phyloP scores from a whole-genome alignment of 2,888 invertebrate genomes.

The Epinotia brunnichana region DNA sequence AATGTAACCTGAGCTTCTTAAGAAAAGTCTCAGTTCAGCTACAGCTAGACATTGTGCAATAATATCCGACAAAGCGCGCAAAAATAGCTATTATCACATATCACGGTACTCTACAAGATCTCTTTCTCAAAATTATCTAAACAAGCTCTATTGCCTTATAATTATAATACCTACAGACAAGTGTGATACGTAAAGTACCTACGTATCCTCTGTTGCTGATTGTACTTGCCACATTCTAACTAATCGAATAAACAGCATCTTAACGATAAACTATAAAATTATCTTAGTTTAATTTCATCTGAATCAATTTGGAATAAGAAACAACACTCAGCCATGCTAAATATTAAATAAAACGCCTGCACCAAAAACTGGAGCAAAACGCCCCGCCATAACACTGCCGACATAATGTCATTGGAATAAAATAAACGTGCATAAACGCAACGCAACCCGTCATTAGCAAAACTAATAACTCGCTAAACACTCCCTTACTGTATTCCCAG shows the following conservation, averaged over 20 bases:
- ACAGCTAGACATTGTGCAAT: not conserved
- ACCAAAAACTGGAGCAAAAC: constrained; percentile 21
- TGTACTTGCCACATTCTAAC: too few species aligned
- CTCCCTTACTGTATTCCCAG: constrained; percentile 65
- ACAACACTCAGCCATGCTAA: not conserved
- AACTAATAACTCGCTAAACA: constrained; percentile 73
- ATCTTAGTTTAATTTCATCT: not conserved
- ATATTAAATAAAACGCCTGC: constrained; percentile 28
- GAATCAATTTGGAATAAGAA: not conserved
- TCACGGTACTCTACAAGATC: too few species aligned
- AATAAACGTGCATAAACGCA: constrained; percentile 50
- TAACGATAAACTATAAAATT: not conserved
- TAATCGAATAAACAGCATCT: too few species aligned
- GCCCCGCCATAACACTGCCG: constrained; percentile 20
- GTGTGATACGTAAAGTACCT: too few species aligned
- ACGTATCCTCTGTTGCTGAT: too few species aligned
- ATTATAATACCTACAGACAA: too few species aligned
- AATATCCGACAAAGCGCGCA: not conserved
- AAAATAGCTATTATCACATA: not conserved
- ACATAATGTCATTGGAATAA: constrained; percentile 39
- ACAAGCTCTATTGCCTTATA: too few species aligned
- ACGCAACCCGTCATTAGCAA: constrained; percentile 72
- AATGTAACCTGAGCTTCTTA: not conserved
- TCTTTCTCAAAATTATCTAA: too few species aligned
- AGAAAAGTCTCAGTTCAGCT: not conserved